phyloP scores from a whole-genome alignment of 2,797 vertebrate genomes.

The Gadopsis bispinosus region DNA sequence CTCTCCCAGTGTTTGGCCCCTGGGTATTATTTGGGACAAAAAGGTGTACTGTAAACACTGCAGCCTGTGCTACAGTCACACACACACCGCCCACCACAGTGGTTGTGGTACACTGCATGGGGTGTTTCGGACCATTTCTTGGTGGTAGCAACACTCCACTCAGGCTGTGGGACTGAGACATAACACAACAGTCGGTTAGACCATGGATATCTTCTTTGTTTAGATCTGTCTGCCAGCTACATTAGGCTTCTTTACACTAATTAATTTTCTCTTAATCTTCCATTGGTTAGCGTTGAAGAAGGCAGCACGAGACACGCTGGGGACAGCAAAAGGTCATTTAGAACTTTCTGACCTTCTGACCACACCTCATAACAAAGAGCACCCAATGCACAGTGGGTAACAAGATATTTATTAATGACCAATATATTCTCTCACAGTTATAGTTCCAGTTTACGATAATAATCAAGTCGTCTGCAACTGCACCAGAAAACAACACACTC shows the following conservation, averaged over 20 bases:
- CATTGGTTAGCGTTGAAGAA: constrained; percentile 12
- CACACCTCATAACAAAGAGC: constrained; percentile 32
- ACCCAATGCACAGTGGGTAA: constrained; percentile 5
- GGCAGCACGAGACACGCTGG: constrained; percentile 19
- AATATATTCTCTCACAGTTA: constrained; percentile 20
- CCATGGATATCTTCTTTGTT: constrained; percentile 63
- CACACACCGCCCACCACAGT: constrained; percentile 44
- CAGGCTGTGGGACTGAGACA: constrained; percentile 75
- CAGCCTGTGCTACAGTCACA: constrained; percentile 39
- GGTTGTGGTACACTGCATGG: constrained; percentile 54
- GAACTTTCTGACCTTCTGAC: constrained; percentile 33
- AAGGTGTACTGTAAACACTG: constrained; percentile 68
- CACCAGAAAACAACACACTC: constrained; percentile 23
- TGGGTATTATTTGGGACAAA: constrained; percentile 56
- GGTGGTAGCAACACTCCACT: constrained; percentile 62
- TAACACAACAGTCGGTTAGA: constrained; percentile 74
- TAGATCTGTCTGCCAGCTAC: constrained; percentile 70
- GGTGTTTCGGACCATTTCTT: constrained; percentile 77
- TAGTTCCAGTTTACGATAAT: constrained; percentile 6
- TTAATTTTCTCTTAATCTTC: constrained; percentile 49
- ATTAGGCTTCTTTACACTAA: constrained; percentile 42
- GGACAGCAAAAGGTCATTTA: constrained; percentile 9
- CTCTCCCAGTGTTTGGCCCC: constrained; percentile 32
- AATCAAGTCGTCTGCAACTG: constrained; percentile 5
- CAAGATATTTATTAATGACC: constrained; percentile 46